Evolutionary conservation across 2,888 invertebrate genomes (phyloP), one percentile per base, ranked within the genome.

Genomic region (Bursaphelenchus okinawaensis): DNA sequence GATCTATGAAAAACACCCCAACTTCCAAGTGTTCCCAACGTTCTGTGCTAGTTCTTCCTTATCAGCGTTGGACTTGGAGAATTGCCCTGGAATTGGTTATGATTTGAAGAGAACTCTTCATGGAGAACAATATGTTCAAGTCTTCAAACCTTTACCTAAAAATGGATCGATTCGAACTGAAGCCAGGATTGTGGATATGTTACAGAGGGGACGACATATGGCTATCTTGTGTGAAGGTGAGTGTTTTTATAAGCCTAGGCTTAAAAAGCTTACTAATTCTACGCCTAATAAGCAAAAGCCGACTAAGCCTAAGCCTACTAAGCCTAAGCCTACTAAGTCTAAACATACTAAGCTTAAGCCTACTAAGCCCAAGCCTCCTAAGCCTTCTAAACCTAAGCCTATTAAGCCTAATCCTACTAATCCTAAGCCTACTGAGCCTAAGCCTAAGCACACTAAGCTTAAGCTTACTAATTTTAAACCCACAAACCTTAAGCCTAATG

Each of bases 81-180:
- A 67, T 56, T 75, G 75, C 72, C 78, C 79, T 2, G 76, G 79
- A 52, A 65, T 79, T 26, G 74, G 75, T 16, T 79, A 78, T 62
- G 76, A 79, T 52, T 64, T 77, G 63, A 40, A 54, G 84, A 86
- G 66, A 86, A 87, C 79, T 28, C 87, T 98, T 0, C 98, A 98
- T 83, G 98, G 96, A 0, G 98, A 98, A 83, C 96, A 98, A 82
- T 98, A 91, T 83, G 86, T 95, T 51, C 93, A 96, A 86, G 86
- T 93, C 64, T 71, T 77, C 77, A 76, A 89, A 88, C 75, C 88
- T 87, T 52, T 86, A 88, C 76, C 90, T 88, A 79, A 78, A 29
- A 79, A 78, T 28, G 78, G 83, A 3, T 87, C 85, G 28, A 86
- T 95, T 68, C 87, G 87, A 12, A 88, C 89, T 7, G 82, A 81